Evolutionary conservation across 2,113 vertebrate genomes (phyloP), one percentile per base, ranked within the genome.

Genomic region (Sphyrna mokarran): DNA sequence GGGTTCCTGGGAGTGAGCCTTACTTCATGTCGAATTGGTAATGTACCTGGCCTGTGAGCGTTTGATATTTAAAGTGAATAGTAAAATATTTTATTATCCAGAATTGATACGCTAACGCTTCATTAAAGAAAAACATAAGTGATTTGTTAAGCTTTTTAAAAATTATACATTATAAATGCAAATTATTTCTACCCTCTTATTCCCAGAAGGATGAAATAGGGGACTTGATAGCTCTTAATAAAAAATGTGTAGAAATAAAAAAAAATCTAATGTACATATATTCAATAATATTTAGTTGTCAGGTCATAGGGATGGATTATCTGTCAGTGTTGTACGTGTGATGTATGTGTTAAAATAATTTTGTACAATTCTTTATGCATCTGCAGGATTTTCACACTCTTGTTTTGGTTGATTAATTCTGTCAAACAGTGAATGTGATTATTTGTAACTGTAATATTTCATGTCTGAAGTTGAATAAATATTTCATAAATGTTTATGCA

Each of bases 391-490:
- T 93, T 63, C 58, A 93, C 63, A 63, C 33, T 93, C 63, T 66
- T 37, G 61, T 58, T 58, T 26, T 58, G 48, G 33, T 58, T 40
- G 61, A 22, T 93, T 93, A 93, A 66, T 93, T 93, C 61, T 61
- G 66, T 93, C 89, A 29, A 90, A 90, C 54, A 37, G 89, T 37
- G 18, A n/a, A 68, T 83, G 80, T 83, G 80, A 83, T 40, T 83
- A 83, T 83, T 40, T 83, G 89, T 93, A 66, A 93, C 63, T 37
- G 33, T 6, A 37, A 66, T 37, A 93, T 93, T 91, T 3, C 33
- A 66, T n/a, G n/a, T 91, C n/a, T 93, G 63, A 37, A 22, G 89
- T 66, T 37, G 33, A 93, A 93, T 93, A 93, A 93, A 68, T 93
- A 93, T 63, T 93, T 93, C 22, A 66, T 68, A 93, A 93, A 93